Evolutionary conservation across 1,140 invertebrate species (phyloP), one percentile per base, ranked within the genome.

Genomic region (Trinorchestia longiramus): DNA sequence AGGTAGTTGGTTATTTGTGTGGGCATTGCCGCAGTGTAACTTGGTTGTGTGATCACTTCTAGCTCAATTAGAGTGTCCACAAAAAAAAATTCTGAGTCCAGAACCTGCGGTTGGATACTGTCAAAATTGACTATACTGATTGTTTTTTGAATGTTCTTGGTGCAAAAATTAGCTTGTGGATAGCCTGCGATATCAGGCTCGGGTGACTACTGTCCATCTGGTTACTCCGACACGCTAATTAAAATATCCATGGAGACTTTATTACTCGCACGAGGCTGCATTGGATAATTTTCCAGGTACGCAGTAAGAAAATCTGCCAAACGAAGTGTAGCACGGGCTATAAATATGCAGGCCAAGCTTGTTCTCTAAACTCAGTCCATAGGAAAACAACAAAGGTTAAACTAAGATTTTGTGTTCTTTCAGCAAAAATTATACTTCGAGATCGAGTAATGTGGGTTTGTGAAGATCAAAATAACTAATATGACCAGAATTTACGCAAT

Each of bases 1-100:
- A 45, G 36, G 92, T 94, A 94, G 41, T 77, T 90, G 43, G 88
- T 94, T 94, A 94, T 94, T 94, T 94, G 92, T 47, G 44, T 94
- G 40, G 43, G 44, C 92, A 47, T 15, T 91, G 88, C 19, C 40
- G 92, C 92, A 17, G 6, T 19, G 88, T 90, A 42, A 77, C 62
- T 77, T 77, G 62, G 62, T 77, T 77, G 62, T 28, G 15, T 36
- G 15, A 3, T 77, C 62, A 36, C 62, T 36, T 3, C 62, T 77
- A 11, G 62, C 62, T 28, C 62, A 77, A 77, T 77, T 77, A 77
- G 62, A 11, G 62, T 28, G 62, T 77, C 62, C 62, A 77, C 62
- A 77, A 77, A 77, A 77, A 77, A 77, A 11, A 77, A 77, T 77
- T 77, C 62, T 23, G 28, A 77, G 62, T 77, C 62, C 28, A 77